phyloP scores from a whole-genome alignment of 2,888 invertebrate species.

The Cephonodes hylas region DNA sequence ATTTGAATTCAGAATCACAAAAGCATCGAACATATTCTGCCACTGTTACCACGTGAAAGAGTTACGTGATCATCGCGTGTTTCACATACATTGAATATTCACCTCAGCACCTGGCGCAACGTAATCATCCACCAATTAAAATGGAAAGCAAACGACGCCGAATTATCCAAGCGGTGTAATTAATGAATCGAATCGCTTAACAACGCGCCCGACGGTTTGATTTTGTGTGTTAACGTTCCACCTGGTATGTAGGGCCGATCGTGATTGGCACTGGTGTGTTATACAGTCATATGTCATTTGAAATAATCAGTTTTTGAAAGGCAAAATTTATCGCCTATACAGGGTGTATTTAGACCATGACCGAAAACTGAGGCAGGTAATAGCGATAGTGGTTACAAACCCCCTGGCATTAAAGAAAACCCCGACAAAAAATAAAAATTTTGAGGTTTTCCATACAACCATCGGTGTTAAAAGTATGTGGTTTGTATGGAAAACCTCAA shows the following conservation, averaged over 20 bases:
- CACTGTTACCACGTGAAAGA: background rate
- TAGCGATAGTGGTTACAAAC: too few relatives aligned
- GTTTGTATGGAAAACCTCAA: too few relatives aligned
- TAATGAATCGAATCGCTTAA: background rate
- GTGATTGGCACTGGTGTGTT: background rate
- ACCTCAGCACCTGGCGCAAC: background rate
- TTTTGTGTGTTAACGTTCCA: background rate
- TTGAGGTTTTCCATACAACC: too few relatives aligned
- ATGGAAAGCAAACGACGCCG: conserved; percentile 9
- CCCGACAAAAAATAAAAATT: too few relatives aligned
- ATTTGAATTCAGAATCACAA: too few relatives aligned
- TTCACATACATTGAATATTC: background rate
- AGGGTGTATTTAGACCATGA: too few relatives aligned
- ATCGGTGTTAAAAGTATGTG: too few relatives aligned
- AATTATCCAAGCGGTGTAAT: background rate
- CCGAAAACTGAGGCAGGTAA: too few relatives aligned
- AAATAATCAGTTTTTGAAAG: too few relatives aligned
- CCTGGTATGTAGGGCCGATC: background rate
- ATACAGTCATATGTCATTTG: too few relatives aligned
- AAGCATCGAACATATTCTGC: background rate
- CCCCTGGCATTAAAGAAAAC: too few relatives aligned
- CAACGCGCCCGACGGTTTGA: background rate
- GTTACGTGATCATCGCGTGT: conserved; percentile 4
- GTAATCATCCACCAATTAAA: conserved; percentile 7
- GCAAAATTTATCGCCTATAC: too few relatives aligned